These are phyloP conservation scores for Argyresthia albistria DNA, from an alignment of 2,888 invertebrate species.

Conservation along the genomic window DNA sequence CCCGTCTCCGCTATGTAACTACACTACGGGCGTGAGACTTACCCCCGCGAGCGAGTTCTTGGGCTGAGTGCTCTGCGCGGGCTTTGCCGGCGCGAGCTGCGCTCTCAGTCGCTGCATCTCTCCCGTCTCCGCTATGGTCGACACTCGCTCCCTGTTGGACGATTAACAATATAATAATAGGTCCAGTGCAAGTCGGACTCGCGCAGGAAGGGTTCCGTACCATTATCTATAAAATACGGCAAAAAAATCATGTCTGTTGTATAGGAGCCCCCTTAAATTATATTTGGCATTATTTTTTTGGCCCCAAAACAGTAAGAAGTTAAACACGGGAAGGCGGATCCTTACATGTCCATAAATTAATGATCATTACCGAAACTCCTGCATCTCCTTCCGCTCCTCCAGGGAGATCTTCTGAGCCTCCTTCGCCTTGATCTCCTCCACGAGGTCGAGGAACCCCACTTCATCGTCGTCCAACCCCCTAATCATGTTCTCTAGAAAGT, in stretches of 20 bases:
- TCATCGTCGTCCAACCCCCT: slow-evolving; percentile 97
- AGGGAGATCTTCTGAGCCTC: slow-evolving; percentile 86
- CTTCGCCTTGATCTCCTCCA: slow-evolving; percentile 88
- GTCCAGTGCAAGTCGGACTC: not conserved
- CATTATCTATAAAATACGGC: no score
- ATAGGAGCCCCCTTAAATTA: no score
- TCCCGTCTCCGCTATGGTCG: slow-evolving; percentile 54
- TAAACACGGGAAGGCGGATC: no score
- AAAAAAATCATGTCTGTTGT: no score
- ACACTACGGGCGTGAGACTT: not conserved
- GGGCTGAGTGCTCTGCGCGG: slow-evolving; percentile 32
- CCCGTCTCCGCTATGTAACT: no score
- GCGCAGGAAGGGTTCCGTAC: no score
- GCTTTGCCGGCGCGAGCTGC: slow-evolving; percentile 66
- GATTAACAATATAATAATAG: not conserved
- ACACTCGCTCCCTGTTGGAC: slow-evolving; percentile 62
- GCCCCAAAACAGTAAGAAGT: no score
- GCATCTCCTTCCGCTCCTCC: slow-evolving; percentile 88
- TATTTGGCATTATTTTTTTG: no score
- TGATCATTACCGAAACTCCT: slow-evolving; percentile 81
- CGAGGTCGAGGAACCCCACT: slow-evolving; percentile 92
- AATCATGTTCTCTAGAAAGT: slow-evolving; percentile 81
- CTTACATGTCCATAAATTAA: no score
- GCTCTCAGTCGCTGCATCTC: slow-evolving; percentile 53
- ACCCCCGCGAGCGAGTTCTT: slow-evolving; percentile 15